Evolutionary conservation across 1,140 invertebrate genomes (phyloP), one percentile per base, ranked within the genome.

Genomic region (Drosophila baimaii): DNA sequence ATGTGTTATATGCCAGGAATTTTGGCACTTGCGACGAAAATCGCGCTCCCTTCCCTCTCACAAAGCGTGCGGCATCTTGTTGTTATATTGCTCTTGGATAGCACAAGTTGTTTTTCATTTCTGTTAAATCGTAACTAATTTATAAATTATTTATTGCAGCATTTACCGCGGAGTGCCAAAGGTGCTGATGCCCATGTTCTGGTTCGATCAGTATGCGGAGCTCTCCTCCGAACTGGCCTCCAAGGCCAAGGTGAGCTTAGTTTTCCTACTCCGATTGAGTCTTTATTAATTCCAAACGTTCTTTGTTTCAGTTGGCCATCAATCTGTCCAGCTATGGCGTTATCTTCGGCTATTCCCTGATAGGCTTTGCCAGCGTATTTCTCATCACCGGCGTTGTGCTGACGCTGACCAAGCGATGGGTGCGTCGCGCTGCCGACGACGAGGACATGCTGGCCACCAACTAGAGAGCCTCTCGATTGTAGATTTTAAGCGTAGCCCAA

Each of bases 121-220:
- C 1, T 1, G 8, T 12, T 21, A 3, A 12, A 49, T 10, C 0
- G 5, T 23, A 19, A 31, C 7, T 21, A 23, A 12, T 39, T 21
- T 4, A 39, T 23, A 29, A 9, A 9, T 39, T 41, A 4, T 52
- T 80, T 93, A 0, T 3, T 35, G 92, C 54, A 90, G 94, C 4
- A 90, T 94, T 15, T 94, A 94, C 57, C 90, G 93, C 54, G 91
- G 93, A 59, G 74, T 95, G n/a, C 93, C 86, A 6, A 93, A 92
- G 63, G 93, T 93, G 0, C 43, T 92, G 29, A 94, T 94, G 91
- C 96, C 96, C 13, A 94, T 95, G 93, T 92, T 96, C 71, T 96
- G 96, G 95, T 97, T 97, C 91, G 92, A 93, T 12, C 95, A 97
- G 92, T 93, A 94, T 70, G 94, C 94, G 21, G 70, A 91, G 46